phyloP scores from a whole-genome alignment of 2,888 invertebrate species.

The Lissonota sp. region DNA sequence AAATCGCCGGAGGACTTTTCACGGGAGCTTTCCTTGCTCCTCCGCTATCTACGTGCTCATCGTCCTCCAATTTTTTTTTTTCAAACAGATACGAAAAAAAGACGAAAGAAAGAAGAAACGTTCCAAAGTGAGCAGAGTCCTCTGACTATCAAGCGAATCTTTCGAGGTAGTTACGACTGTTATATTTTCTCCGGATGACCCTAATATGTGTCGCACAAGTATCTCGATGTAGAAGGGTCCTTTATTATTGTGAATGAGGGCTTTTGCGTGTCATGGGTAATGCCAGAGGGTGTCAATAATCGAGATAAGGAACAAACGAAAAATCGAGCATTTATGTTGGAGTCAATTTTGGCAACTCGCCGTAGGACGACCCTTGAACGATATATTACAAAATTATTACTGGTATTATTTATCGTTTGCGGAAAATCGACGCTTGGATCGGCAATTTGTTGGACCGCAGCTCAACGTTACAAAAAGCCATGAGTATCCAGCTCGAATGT shows the following conservation, averaged over 20 bases:
- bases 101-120: conserved; percentile 24
- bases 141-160: conserved; percentile 35
- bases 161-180: conserved; percentile 25
- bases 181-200: conserved; percentile 34
- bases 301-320: conserved; percentile 48
- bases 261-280: conserved; percentile 1
- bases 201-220: conserved; percentile 23
- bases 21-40: conserved; percentile 43
- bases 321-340: background rate
- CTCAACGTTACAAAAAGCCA: conserved; percentile 23
- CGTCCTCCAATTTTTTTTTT: conserved; percentile 29
- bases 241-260: conserved; percentile 32
- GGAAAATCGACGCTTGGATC: conserved; percentile 15
- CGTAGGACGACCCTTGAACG: conserved; percentile 3
- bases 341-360: background rate
- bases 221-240: conserved; percentile 29
- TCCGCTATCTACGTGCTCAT: conserved; percentile 44
- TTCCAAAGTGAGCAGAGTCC: conserved; percentile 42
- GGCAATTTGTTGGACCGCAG: conserved; percentile 58
- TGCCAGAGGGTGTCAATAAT: conserved; percentile 27
- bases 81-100: conserved; percentile 27
- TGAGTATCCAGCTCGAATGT: conserved; percentile 44
- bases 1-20: conserved; percentile 51
- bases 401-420: conserved; percentile 37
- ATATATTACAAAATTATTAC: conserved; percentile 40